Base-by-base conservation (phyloP, 2,797 vertebrate species). In the Coccyzus lansbergi region DNA sequence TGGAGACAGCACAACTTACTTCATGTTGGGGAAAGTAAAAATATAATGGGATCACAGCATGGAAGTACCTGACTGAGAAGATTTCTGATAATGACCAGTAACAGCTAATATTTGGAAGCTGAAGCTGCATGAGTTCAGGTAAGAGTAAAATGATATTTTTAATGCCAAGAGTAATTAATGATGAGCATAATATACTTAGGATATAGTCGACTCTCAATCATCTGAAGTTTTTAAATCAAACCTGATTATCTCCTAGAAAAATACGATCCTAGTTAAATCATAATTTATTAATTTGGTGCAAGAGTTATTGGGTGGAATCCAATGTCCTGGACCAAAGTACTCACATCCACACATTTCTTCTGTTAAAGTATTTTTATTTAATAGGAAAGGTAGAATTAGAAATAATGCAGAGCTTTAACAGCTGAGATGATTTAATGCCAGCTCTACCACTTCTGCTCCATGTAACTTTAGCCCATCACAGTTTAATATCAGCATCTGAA, bases 161-260 rank as follows among this genome's bases (percentile, higher is more conserved):
- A 86, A 92, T 74, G 91, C 76, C 87, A 88, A 60, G 59, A 60
- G 38, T 82, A 93, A 95, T 92, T 91, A 84, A 92, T 68, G 92
- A 84, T 15, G 22, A 91, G 19, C 52, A 58, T 94, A 93, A 96
- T 94, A 94, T 86, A 88, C 85, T 83, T 89, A 90, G 76, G 76
- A 94, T 83, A 93, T 44, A 81, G 93, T 77, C 1, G 8, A 92
- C 46, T 80, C 87, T 96, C 91, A 91, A 95, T 95, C 83, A 95
- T 77, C 68, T 91, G 11, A 93, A 95, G 94, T 94, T 95, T 95
- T 96, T 93, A 95, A 96, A 96, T 96, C 95, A 96, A 97, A 90
- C 46, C 49, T 95, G 80, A 96, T 81, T 90, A 95, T 79, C 87
- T 91, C 58, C 76, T 86, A 86, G 70, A 92, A 97, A 95, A 95